Evolutionary conservation across 2,797 vertebrate species (phyloP).

Genomic region (Poecile montanus): DNA sequence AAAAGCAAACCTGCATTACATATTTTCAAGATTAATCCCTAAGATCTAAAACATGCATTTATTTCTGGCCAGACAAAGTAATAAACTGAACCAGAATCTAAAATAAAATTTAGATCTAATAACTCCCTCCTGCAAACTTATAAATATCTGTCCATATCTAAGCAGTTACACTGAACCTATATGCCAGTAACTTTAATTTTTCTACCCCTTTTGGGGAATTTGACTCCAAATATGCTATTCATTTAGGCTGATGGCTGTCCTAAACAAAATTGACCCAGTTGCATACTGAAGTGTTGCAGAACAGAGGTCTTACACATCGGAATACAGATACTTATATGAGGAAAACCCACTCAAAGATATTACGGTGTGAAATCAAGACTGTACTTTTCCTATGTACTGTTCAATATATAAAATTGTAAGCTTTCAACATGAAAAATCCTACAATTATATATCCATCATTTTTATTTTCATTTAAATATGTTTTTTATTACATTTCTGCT

Average conservation of each 20-base stretch:
- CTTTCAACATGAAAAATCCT: background rate
- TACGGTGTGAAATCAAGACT: background rate
- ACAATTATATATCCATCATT: background rate
- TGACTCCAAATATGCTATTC: background rate
- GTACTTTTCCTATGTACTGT: background rate
- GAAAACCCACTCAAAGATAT: background rate
- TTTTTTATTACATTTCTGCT: background rate
- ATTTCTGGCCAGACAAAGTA: background rate
- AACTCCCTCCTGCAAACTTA: background rate
- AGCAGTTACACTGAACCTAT: background rate
- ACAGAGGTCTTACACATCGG: background rate
- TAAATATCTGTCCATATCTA: background rate
- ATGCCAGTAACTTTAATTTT: background rate
- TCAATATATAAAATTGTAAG: background rate
- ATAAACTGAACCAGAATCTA: background rate
- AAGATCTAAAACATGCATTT: background rate
- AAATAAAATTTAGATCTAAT: background rate
- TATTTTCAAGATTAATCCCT: background rate
- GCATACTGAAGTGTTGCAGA: background rate
- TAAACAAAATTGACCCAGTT: background rate
- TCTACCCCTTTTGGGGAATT: background rate
- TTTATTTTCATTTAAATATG: background rate
- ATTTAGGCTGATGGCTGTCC: background rate
- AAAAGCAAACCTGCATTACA: background rate
- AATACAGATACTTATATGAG: background rate